phyloP scores from a whole-genome alignment of 2,888 invertebrate species.

The Thalpophila matura region DNA sequence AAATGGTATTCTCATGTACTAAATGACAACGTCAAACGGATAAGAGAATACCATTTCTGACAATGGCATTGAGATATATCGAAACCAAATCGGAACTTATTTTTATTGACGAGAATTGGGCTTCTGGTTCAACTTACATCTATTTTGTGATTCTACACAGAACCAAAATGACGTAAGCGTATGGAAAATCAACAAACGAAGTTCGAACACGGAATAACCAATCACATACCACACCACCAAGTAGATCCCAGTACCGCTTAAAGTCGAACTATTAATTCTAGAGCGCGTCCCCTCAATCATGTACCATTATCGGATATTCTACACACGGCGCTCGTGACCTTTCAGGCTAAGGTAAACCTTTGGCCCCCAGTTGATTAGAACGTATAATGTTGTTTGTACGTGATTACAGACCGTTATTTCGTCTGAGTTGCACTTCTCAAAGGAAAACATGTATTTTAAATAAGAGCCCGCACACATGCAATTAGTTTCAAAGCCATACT shows the following conservation, averaged over 20 bases:
- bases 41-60: too few relatives aligned
- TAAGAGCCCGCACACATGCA: too few relatives aligned
- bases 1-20: too few relatives aligned
- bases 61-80: too few relatives aligned
- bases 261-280: constrained; percentile 41
- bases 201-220: not conserved
- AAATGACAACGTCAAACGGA: too few relatives aligned
- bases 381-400: not conserved
- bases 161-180: not conserved
- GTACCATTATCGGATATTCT: constrained; percentile 28
- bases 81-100: too few relatives aligned
- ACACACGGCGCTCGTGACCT: constrained; percentile 39
- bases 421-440: too few relatives aligned
- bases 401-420: not conserved
- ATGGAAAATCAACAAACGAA: not conserved
- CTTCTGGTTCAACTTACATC: too few relatives aligned
- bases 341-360: constrained; percentile 14
- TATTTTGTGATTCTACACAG: too few relatives aligned
- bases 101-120: too few relatives aligned
- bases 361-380: constrained; percentile 24
- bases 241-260: not conserved
- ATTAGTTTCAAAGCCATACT: too few relatives aligned
- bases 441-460: too few relatives aligned
- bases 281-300: constrained; percentile 49
- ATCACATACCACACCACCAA: not conserved